Percentiles rank a stretch among this genome's conserved stretches.
Evolutionary conservation across 2,113 vertebrate genomes (phyloP).

Genomic region (Pseudorhombus dupliciocellatus): DNA sequence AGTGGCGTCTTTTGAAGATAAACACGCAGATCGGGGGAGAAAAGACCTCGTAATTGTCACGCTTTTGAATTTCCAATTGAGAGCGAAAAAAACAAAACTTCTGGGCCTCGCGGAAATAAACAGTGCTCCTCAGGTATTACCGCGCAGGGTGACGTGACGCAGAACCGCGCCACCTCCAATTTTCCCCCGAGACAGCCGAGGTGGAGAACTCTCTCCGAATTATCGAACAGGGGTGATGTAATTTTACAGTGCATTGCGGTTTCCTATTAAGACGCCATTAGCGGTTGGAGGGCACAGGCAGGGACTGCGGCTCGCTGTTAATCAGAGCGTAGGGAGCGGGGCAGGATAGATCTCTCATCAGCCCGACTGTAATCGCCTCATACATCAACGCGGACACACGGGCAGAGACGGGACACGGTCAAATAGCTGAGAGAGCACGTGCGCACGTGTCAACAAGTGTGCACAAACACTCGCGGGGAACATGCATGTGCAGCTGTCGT

Average conservation of each 20-base stretch:
- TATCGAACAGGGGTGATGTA: constrained; percentile 25
- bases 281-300: constrained; percentile 29
- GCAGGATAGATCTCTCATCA: constrained; percentile 71
- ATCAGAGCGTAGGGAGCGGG: constrained; percentile 62
- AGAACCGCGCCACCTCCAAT: neutral
- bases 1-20: constrained; percentile 52
- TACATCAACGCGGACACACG: constrained; percentile 59
- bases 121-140: neutral
- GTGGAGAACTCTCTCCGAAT: constrained; percentile 20
- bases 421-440: constrained; percentile 11
- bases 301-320: constrained; percentile 47
- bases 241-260: constrained; percentile 41
- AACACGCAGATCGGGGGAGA: neutral
- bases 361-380: constrained; percentile 62
- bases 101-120: constrained; percentile 4
- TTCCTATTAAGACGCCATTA: constrained; percentile 52
- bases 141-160: neutral
- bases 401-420: constrained; percentile 14
- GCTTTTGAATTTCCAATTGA: constrained; percentile 27
- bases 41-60: neutral
- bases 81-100: constrained; percentile 20
- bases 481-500: neutral
- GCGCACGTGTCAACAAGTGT: neutral
- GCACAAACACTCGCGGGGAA: neutral
- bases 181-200: neutral